phyloP scores from a whole-genome alignment of 2,113 vertebrate genomes.

The Calonectris borealis region DNA sequence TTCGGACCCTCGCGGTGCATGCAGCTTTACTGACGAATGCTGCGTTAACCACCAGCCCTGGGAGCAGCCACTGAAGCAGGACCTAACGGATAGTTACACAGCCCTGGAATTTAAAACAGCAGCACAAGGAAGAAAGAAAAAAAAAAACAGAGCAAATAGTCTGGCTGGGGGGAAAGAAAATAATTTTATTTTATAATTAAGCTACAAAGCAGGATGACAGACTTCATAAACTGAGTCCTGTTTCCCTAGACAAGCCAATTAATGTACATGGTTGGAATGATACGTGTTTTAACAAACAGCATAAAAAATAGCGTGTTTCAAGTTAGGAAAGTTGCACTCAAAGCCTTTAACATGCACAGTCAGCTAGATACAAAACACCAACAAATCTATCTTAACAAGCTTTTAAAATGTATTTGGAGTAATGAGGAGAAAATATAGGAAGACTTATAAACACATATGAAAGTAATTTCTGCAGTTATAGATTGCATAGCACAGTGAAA shows the following conservation, averaged over 20 bases:
- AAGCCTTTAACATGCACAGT: constrained; percentile 44
- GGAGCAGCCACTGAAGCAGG: not conserved
- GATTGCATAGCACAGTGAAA: constrained; percentile 13
- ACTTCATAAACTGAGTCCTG: constrained; percentile 18
- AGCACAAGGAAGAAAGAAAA: not conserved
- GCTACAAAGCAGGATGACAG: constrained; percentile 31
- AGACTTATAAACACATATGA: constrained; percentile 53
- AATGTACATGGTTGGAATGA: constrained; percentile 48
- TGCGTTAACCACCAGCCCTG: not conserved
- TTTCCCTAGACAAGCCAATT: constrained; percentile 57
- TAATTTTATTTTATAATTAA: constrained; percentile 56
- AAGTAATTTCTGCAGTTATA: constrained; percentile 30
- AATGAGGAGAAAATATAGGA: constrained; percentile 19
- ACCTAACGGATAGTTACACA: not conserved
- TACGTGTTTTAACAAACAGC: constrained; percentile 52
- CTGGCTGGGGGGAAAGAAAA: not conserved
- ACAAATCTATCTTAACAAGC: constrained; percentile 36
- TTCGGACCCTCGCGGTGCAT: not conserved
- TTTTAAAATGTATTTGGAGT: constrained; percentile 38
- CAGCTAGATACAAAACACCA: constrained; percentile 35
- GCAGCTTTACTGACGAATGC: accelerated
- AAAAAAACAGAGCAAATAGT: not conserved
- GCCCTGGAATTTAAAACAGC: not conserved
- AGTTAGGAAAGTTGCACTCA: not conserved
- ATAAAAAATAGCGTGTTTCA: constrained; percentile 25